Conservation (phyloP, 2,888 invertebrate species). For the Ennomos fuscantarius region DNA sequence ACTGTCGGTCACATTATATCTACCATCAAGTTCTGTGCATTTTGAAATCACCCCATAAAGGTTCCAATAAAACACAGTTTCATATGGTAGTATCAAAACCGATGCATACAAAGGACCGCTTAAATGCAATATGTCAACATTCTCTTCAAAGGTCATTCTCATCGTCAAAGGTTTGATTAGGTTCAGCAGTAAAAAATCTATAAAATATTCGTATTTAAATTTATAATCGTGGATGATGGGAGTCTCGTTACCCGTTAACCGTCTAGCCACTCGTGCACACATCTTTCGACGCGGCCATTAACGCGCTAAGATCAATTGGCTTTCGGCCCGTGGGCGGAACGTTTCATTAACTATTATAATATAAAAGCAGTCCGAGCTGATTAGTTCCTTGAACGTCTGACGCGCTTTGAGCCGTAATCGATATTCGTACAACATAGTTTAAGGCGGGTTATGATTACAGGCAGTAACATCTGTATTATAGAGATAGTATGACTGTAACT, state of each 20-base stretch:
- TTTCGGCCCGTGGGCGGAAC: constrained; percentile 74
- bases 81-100: constrained; percentile 36
- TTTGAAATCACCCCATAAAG: constrained; percentile 28
- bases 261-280: constrained; percentile 59
- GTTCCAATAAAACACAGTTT: constrained; percentile 34
- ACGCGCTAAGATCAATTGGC: constrained; percentile 76
- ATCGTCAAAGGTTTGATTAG: constrained; percentile 54
- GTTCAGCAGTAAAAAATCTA: constrained; percentile 55
- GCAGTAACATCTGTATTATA: constrained; percentile 35
- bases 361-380: constrained; percentile 77
- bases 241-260: constrained; percentile 56
- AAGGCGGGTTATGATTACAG: constrained; percentile 43
- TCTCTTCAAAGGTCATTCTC: constrained; percentile 38
- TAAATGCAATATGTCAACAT: constrained; percentile 41
- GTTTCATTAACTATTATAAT: constrained; percentile 81
- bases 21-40: constrained; percentile 18
- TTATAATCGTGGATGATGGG: constrained; percentile 62
- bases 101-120: constrained; percentile 36
- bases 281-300: constrained; percentile 75
- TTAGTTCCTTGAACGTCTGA: constrained; percentile 70
- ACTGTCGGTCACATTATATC: constrained; percentile 28
- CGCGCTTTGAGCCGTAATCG: constrained; percentile 57
- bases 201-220: constrained; percentile 62
- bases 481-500: constrained; percentile 30
- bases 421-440: constrained; percentile 58